A percentile compares a stretch with the other conserved stretches of the same genome.
Evolutionary conservation across 2,797 vertebrate genomes (phyloP).

Genomic region (Neomorphus geoffroyi): DNA sequence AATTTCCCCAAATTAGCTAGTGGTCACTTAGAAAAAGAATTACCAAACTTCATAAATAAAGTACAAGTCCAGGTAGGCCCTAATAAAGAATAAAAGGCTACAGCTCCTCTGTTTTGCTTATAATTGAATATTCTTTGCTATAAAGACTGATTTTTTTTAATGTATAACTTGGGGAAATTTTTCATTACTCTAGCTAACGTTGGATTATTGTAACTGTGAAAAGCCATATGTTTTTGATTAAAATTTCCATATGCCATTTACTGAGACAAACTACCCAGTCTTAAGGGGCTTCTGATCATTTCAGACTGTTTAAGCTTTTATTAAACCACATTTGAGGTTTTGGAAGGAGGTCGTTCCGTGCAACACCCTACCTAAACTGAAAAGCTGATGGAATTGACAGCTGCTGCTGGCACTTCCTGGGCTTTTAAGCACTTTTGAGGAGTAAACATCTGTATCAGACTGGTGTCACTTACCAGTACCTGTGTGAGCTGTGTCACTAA

Average conservation of each 20-base stretch:
- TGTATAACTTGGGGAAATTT: neutral
- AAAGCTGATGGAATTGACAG: neutral
- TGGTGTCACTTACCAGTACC: neutral
- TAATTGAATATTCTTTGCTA: neutral
- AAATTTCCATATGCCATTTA: slow-evolving; percentile 16
- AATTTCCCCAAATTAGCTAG: neutral
- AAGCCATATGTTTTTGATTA: slow-evolving; percentile 33
- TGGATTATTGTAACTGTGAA: slow-evolving; percentile 1
- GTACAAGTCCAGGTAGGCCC: neutral
- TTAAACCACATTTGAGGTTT: neutral
- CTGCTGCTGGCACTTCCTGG: neutral
- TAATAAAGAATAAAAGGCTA: neutral
- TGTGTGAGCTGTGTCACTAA: neutral
- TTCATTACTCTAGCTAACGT: neutral
- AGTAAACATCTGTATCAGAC: neutral
- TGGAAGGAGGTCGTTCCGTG: neutral
- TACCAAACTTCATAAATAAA: neutral
- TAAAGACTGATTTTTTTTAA: neutral
- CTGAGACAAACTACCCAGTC: neutral
- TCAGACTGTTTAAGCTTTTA: neutral
- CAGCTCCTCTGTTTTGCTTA: neutral
- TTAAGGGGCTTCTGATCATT: neutral
- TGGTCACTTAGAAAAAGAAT: neutral
- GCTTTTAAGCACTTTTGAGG: neutral
- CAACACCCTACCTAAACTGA: neutral